phyloP scores from a whole-genome alignment of 2,888 invertebrate species.

The Tillus elongatus region DNA sequence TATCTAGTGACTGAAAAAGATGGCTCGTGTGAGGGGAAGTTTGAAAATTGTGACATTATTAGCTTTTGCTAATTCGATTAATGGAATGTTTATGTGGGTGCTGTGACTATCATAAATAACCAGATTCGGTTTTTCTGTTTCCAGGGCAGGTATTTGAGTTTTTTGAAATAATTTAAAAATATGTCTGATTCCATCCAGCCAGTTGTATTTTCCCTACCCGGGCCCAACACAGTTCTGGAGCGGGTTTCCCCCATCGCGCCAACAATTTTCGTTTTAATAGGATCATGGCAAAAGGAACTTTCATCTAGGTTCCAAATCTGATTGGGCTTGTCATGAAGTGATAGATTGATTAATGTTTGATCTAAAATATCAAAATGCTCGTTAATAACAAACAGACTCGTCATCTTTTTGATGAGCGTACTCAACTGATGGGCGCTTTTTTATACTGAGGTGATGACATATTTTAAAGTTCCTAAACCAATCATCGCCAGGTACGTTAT shows the following conservation, averaged over 20 bases:
- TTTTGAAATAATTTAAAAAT: constrained; percentile 29
- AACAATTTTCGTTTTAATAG: constrained; percentile 19
- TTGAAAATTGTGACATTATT: constrained; percentile 27
- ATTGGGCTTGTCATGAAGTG: constrained; percentile 17
- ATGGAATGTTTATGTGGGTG: constrained; percentile 23
- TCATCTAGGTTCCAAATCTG: constrained; percentile 25
- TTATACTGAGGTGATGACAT: constrained; percentile 28
- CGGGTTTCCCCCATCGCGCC: constrained; percentile 12
- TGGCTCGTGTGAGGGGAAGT: constrained; percentile 30
- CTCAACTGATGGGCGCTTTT: constrained; percentile 33
- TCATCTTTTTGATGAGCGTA: constrained; percentile 24
- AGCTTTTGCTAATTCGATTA: constrained; percentile 18
- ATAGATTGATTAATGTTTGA: constrained; percentile 11
- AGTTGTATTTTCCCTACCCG: constrained; percentile 17
- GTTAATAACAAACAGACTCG: constrained; percentile 24
- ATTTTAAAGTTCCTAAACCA: constrained; percentile 25
- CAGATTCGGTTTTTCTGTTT: constrained; percentile 27
- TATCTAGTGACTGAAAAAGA: constrained; percentile 26
- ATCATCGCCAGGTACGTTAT: constrained; percentile 25
- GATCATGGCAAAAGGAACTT: constrained; percentile 15
- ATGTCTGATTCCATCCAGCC: constrained; percentile 30
- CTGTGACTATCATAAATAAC: constrained; percentile 32
- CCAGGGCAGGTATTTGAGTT: constrained; percentile 25
- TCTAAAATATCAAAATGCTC: constrained; percentile 19
- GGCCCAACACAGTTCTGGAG: constrained; percentile 11